phyloP scores from a whole-genome alignment of 2,113 vertebrate genomes.

The Brachyistius frenatus region DNA sequence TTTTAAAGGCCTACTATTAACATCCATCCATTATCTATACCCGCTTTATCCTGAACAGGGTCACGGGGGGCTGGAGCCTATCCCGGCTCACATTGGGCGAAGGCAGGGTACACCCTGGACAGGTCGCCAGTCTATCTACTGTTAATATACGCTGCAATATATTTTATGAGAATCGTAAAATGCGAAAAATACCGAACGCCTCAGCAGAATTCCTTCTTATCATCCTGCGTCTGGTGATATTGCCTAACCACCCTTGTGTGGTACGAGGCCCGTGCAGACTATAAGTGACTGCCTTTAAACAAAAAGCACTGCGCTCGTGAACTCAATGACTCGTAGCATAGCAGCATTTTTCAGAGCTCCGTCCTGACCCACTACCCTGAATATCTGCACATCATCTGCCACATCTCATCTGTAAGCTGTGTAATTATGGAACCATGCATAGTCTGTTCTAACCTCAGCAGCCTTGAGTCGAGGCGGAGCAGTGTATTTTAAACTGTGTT shows the following conservation, averaged over 20 bases:
- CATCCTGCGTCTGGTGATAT: not conserved
- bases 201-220: not conserved
- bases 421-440: conserved; percentile 22
- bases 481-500: conserved; percentile 33
- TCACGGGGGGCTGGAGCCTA: no score
- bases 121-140: no score
- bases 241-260: no score
- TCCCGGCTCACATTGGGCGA: no score
- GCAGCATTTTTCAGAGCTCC: conserved; percentile 3
- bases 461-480: conserved; percentile 1
- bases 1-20: no score
- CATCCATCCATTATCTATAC: no score
- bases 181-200: not conserved
- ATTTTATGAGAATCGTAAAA: not conserved
- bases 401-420: conserved; percentile 16
- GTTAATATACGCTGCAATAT: not conserved
- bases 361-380: conserved; percentile 28
- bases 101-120: no score
- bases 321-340: conserved; percentile 3
- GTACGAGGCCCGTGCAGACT: no score
- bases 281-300: not conserved
- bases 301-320: not conserved
- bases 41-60: no score
- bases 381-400: conserved; percentile 10
- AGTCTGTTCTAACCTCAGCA: conserved; percentile 17